Evolutionary conservation across 2,113 vertebrate genomes (phyloP).

Genomic region (Uria lomvia): DNA sequence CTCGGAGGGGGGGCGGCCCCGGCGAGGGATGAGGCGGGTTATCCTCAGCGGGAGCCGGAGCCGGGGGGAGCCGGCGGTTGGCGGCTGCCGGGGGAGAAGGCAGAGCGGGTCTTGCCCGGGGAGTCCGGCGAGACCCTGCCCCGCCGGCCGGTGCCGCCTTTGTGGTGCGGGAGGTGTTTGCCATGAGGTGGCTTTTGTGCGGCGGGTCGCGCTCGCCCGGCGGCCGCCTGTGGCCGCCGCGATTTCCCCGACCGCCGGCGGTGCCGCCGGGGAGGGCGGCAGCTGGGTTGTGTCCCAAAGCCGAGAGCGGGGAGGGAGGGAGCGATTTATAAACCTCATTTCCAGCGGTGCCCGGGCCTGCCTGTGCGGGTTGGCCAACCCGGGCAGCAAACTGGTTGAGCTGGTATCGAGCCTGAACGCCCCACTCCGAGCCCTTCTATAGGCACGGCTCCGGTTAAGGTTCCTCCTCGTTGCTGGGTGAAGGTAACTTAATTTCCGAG

Average conservation of each 20-base stretch:
- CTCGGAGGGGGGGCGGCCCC: background rate
- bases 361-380: background rate
- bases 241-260: background rate
- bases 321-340: background rate
- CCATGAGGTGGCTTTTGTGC: background rate
- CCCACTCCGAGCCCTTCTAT: background rate
- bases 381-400: constrained; percentile 26
- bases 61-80: background rate
- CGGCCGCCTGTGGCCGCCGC: background rate
- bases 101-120: background rate
- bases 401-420: background rate
- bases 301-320: background rate
- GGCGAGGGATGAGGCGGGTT: background rate
- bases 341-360: constrained; percentile 29
- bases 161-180: background rate
- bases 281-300: background rate
- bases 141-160: background rate
- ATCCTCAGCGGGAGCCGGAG: background rate
- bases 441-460: background rate
- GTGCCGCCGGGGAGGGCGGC: background rate
- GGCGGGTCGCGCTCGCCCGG: background rate
- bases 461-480: background rate
- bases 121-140: background rate
- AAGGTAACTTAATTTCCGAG: background rate
- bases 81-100: background rate